phyloP scores from a whole-genome alignment of 2,797 vertebrate species.

The Vespertilio murinus region DNA sequence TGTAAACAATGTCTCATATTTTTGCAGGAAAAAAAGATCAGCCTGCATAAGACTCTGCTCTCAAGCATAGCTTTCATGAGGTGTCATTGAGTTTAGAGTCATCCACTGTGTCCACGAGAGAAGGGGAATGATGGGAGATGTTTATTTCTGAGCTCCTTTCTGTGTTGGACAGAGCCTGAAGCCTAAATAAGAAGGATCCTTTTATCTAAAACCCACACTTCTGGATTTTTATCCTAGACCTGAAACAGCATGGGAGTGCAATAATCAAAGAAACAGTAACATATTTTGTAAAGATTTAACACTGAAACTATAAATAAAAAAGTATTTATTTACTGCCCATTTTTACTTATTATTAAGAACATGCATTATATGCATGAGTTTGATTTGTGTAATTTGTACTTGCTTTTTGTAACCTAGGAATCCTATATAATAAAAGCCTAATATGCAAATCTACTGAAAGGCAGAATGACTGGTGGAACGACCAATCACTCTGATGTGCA shows the following conservation, averaged over 20 bases:
- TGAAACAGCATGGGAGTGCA: background rate
- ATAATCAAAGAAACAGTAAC: background rate
- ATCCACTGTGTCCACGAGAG: background rate
- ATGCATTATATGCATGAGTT: background rate
- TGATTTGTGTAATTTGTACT: background rate
- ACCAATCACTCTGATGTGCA: too few species aligned
- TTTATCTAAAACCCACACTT: background rate
- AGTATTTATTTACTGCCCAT: background rate
- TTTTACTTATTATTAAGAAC: background rate
- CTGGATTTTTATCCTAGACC: background rate
- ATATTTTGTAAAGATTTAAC: background rate
- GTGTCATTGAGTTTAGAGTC: background rate
- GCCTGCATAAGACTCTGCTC: background rate
- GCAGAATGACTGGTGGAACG: too few species aligned
- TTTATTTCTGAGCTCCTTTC: slow-evolving; percentile 15
- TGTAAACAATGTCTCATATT: slow-evolving; percentile 50
- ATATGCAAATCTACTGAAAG: too few species aligned
- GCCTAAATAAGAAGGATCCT: background rate
- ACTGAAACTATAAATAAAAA: background rate
- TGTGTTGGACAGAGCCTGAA: background rate
- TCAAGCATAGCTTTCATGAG: slow-evolving; percentile 35
- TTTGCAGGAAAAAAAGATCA: slow-evolving; percentile 34
- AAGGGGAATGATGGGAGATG: background rate
- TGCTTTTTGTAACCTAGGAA: background rate
- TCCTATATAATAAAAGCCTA: too few species aligned